A percentile compares a stretch with the other conserved stretches of the same genome.
phyloP scores from a whole-genome alignment of 2,113 vertebrate genomes.

The Urocolius indicus region DNA sequence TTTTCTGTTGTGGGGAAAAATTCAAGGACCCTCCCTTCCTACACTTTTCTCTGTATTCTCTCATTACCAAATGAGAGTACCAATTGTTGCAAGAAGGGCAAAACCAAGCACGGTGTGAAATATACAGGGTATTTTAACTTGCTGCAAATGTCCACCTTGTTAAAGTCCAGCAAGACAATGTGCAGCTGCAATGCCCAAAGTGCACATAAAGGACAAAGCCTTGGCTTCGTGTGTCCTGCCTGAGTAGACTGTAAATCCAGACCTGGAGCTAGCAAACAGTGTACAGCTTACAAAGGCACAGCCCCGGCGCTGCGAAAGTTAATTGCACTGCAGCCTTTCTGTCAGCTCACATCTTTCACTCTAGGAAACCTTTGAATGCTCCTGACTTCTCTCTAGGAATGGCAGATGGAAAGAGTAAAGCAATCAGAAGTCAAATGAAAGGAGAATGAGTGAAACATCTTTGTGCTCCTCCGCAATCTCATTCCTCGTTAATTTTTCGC shows the following conservation, averaged over 20 bases:
- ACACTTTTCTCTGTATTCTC: background rate
- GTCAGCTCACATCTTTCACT: background rate
- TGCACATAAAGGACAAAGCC: background rate
- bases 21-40: slow-evolving; percentile 13
- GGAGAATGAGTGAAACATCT: background rate
- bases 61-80: background rate
- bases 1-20: background rate
- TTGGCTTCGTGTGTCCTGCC: background rate
- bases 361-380: slow-evolving; percentile 27
- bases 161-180: background rate
- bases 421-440: slow-evolving; percentile 27
- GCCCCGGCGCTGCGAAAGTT: background rate
- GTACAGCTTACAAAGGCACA: background rate
- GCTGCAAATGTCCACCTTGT: background rate
- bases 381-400: slow-evolving; percentile 16
- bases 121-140: background rate
- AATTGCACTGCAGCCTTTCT: background rate
- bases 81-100: background rate
- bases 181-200: background rate
- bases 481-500: slow-evolving; percentile 5
- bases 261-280: background rate
- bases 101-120: background rate
- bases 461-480: background rate
- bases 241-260: background rate
- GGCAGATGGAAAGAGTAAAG: slow-evolving; percentile 16